Base-by-base conservation (phyloP, 2,888 invertebrate species). In the Arge pagana region DNA sequence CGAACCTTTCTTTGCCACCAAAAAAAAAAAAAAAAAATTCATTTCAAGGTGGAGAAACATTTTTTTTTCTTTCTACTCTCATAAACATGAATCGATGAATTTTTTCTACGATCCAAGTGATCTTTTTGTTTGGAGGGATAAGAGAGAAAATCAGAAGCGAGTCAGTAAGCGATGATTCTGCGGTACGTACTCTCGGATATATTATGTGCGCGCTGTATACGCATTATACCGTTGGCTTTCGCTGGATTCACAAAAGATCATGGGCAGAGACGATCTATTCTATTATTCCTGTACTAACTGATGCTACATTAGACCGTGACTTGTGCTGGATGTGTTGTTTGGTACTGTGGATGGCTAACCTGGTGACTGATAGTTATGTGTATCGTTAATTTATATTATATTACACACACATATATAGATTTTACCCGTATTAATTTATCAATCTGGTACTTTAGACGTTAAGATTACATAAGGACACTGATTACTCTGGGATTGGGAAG, bases 301-400 rank as follows among this genome's bases (percentile, higher is more conserved):
- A 52, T 54, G 48, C 51, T 55, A 53, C 45, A 57, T 52, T 37
- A 55, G 50, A 50, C 43, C 55, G 57, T 57, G 55, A 57, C 48
- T 55, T 61, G 63, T 66, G 66, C 70, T 69, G 61, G 64, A 65
- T 72, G 68, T 70, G 64, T 71, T 67, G 68, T 71, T 66, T 70
- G 71, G 68, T 71, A 57, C 68, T 68, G 64, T 72, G 71, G 68
- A 64, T 65, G 65, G 71, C 71, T 74, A 73, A 74, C 72, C 68
- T 62, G 72, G 72, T 72, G 68, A 66, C 64, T 70, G 62, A 66
- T 54, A 60, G 51, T 59, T 57, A 53, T 54, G 58, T 53, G 50
- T 41, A 41, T 50, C 39, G 33, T 50, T 41, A 36, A 37, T 50
- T n/a, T n/a, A n/a, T 45, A 45, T 45, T 45, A 42, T 19, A 42